Conservation (phyloP, 1,140 invertebrate genomes). For the Physella acuta region DNA sequence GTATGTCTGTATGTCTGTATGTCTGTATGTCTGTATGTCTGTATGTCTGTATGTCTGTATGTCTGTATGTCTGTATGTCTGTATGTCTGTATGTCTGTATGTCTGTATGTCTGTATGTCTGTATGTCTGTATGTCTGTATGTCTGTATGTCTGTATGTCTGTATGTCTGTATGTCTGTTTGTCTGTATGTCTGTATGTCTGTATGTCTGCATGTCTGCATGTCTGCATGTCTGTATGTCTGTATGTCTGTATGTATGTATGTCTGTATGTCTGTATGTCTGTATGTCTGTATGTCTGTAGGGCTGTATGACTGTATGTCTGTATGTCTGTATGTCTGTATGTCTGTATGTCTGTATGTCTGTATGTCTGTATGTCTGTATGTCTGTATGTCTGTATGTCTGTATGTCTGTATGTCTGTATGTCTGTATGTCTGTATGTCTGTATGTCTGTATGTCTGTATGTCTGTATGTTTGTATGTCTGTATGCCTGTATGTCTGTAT, state of each 20-base stretch:
- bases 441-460: neutral
- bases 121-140: neutral
- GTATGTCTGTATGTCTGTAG: no score
- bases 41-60: conserved; percentile 13
- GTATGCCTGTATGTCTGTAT: no score
- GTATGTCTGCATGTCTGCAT: conserved; percentile 16
- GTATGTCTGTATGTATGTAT: no score
- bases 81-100: conserved; percentile 5
- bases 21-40: conserved; percentile 10
- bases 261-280: conserved; percentile 21
- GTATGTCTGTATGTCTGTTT: no score
- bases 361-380: no score
- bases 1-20: conserved; percentile 14
- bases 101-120: neutral
- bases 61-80: conserved; percentile 12
- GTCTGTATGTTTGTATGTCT: neutral
- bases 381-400: no score
- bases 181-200: conserved; percentile 18
- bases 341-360: no score
- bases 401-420: no score
- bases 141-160: conserved; percentile 8
- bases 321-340: no score
- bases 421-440: no score
- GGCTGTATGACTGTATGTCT: no score
- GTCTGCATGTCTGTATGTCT: conserved; percentile 15